Evolutionary conservation across 92 coral and sea anemone genomes (phyloP).

Genomic region (Parazoanthus atlanticus): DNA sequence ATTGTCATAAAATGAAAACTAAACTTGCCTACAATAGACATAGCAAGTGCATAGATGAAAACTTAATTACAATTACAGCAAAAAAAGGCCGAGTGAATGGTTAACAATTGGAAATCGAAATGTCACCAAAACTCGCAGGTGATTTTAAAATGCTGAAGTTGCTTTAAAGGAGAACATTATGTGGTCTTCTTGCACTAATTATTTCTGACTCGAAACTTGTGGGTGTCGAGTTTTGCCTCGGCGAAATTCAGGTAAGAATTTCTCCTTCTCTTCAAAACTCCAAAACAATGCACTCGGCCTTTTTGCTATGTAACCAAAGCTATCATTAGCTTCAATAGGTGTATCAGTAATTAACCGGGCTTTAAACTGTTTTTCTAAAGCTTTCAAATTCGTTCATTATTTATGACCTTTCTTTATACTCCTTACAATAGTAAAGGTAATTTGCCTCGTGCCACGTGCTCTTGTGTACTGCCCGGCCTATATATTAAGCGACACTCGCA

Average conservation of each 20-base stretch:
- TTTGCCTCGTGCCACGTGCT: conserved; percentile 88
- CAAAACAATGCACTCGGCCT: conserved; percentile 51
- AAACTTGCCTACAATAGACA: conserved; percentile 74
- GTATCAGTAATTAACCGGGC: conserved; percentile 86
- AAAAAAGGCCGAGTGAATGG: conserved; percentile 87
- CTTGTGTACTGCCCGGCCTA: conserved; percentile 55
- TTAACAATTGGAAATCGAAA: conserved; percentile 86
- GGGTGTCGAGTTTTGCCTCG: background rate
- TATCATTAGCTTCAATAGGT: conserved; percentile 57
- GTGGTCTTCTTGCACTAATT: conserved; percentile 53
- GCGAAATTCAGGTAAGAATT: conserved; percentile 18
- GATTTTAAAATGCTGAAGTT: conserved; percentile 55
- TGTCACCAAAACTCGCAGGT: conserved; percentile 83
- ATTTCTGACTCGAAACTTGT: conserved; percentile 5
- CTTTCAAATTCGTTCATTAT: conserved; percentile 96
- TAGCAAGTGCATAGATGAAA: conserved; percentile 71
- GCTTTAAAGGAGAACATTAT: conserved; percentile 77
- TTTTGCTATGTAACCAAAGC: conserved; percentile 59
- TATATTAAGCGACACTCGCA: conserved; percentile 49
- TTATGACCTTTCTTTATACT: conserved; percentile 89
- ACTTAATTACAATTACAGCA: conserved; percentile 77
- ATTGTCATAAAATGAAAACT: conserved; percentile 65
- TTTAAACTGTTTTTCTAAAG: conserved; percentile 94
- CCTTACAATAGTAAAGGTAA: conserved; percentile 89
- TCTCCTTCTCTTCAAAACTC: background rate